Conservation (phyloP, 2,113 vertebrate genomes). For the Callipepla californica region DNA sequence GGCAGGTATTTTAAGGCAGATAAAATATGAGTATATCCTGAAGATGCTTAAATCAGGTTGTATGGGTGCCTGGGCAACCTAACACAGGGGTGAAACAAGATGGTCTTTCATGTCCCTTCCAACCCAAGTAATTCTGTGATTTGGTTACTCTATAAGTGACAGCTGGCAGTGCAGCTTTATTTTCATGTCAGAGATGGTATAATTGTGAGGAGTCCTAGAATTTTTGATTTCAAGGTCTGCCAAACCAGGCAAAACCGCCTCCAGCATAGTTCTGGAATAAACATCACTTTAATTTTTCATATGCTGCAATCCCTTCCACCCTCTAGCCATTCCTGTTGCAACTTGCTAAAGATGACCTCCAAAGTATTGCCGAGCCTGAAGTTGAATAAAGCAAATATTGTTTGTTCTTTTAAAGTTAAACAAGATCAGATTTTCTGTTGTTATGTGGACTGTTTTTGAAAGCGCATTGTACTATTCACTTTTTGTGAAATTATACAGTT, state of each 20-base stretch:
- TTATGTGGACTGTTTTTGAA: neutral
- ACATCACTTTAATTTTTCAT: slow-evolving; percentile 5
- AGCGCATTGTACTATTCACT: neutral
- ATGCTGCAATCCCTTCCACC: neutral
- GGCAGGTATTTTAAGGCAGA: too few species aligned
- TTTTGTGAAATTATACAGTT: neutral
- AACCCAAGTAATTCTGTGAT: neutral
- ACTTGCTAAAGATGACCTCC: neutral
- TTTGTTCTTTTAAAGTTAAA: neutral
- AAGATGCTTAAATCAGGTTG: neutral
- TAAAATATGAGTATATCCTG: neutral
- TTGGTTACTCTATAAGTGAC: neutral
- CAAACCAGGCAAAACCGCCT: neutral
- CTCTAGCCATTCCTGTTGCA: neutral
- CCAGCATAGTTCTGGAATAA: neutral
- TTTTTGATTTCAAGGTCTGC: neutral
- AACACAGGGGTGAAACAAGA: neutral
- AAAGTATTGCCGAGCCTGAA: neutral
- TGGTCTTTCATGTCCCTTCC: neutral
- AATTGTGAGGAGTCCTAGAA: neutral
- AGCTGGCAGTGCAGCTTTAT: neutral
- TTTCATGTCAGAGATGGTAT: neutral
- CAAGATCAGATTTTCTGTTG: neutral
- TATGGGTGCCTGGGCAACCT: neutral
- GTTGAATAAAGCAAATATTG: neutral